These are phyloP conservation scores for Albula glossodonta DNA, from an alignment of 2,113 vertebrate species.

Conservation along the genomic window DNA sequence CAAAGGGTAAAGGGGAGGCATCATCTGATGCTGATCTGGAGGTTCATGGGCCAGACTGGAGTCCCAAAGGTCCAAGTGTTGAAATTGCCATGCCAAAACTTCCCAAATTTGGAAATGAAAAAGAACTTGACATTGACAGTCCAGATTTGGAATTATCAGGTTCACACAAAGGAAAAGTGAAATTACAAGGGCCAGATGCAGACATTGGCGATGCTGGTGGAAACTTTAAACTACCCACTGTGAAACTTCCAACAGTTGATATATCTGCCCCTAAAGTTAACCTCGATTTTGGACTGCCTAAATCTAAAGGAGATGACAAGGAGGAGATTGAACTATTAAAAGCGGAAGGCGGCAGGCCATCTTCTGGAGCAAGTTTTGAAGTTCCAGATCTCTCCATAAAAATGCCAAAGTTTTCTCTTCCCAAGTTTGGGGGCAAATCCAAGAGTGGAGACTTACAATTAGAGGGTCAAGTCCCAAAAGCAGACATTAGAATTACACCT, in stretches of 20 bases:
- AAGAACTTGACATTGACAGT: slow-evolving; percentile 41
- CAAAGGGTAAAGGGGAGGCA: slow-evolving; percentile 16
- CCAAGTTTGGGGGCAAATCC: slow-evolving; percentile 71
- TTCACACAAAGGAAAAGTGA: slow-evolving; percentile 32
- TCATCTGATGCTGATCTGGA: slow-evolving; percentile 9
- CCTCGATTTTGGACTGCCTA: slow-evolving; percentile 68
- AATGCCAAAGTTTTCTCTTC: slow-evolving; percentile 72
- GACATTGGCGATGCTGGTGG: slow-evolving; percentile 32
- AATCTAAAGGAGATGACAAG: slow-evolving; percentile 61
- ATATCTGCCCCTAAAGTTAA: slow-evolving; percentile 77
- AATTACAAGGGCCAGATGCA: background rate
- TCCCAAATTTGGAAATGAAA: slow-evolving; percentile 55
- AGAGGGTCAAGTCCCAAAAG: slow-evolving; percentile 47
- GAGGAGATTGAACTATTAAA: slow-evolving; percentile 63
- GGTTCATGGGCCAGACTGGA: slow-evolving; percentile 12
- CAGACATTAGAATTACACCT: slow-evolving; percentile 44
- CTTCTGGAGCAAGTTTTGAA: slow-evolving; percentile 68
- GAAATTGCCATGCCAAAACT: slow-evolving; percentile 64
- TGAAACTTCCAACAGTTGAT: slow-evolving; percentile 74
- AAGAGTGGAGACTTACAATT: slow-evolving; percentile 51
- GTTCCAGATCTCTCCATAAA: slow-evolving; percentile 66
- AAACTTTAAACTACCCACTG: slow-evolving; percentile 59
- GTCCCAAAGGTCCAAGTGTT: slow-evolving; percentile 34
- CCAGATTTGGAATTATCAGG: slow-evolving; percentile 28
- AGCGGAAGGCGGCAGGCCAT: slow-evolving; percentile 60